phyloP scores from a whole-genome alignment of 2,113 vertebrate genomes.

The Phodopus roborovskii region DNA sequence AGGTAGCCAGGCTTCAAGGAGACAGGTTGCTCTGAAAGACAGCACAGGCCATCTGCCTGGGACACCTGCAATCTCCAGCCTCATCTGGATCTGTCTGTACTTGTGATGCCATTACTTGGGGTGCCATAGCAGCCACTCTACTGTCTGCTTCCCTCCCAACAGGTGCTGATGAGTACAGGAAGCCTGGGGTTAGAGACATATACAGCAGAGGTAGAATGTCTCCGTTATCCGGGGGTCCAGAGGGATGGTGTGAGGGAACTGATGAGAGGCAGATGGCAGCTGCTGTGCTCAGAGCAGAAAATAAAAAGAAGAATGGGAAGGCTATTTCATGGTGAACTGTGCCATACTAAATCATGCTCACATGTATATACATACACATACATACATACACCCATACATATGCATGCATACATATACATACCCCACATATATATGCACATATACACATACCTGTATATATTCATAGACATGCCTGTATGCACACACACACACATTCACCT shows the following conservation, averaged over 20 bases:
- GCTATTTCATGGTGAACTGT: background rate
- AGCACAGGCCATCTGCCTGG: rapidly evolving
- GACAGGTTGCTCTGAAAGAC: background rate
- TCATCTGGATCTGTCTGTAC: background rate
- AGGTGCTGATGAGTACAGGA: conserved; percentile 16
- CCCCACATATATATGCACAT: background rate
- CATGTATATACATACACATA: background rate
- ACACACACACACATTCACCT: background rate
- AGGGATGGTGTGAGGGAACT: rapidly evolving
- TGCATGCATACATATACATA: no score
- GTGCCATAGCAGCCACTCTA: background rate
- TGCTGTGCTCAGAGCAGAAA: conserved; percentile 16
- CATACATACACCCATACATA: no score
- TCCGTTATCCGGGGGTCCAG: conserved; percentile 38
- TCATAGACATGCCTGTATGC: background rate
- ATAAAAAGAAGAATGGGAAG: conserved; percentile 34
- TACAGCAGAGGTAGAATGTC: background rate
- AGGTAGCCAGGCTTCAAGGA: background rate
- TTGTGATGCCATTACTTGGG: rapidly evolving
- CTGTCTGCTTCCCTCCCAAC: conserved; percentile 51
- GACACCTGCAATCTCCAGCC: rapidly evolving
- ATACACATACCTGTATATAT: no score
- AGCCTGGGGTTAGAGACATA: conserved; percentile 50
- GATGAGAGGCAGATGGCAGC: conserved; percentile 47
- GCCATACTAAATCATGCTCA: background rate